These are phyloP conservation scores for Hydrophis major DNA, from an alignment of 2,797 vertebrate genomes.

Conservation along the genomic window DNA sequence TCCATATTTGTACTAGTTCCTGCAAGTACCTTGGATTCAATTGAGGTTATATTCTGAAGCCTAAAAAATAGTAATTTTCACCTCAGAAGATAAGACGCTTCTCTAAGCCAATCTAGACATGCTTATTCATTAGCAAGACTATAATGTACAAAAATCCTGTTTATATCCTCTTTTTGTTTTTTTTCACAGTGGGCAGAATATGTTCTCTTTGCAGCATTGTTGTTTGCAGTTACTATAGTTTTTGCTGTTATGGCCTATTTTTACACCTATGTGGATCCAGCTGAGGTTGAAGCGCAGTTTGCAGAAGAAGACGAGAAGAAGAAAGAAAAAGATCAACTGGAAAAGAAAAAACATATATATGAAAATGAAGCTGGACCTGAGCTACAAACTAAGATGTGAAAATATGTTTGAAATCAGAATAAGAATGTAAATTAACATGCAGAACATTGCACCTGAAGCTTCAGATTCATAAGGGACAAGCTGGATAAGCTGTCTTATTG, in stretches of 20 bases:
- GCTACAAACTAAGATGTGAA: constrained; percentile 42
- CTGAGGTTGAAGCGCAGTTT: constrained; percentile 83
- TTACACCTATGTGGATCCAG: constrained; percentile 89
- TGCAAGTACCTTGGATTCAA: not conserved
- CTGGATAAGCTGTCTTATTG: not conserved
- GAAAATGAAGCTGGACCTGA: not conserved
- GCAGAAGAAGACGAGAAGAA: constrained; percentile 57
- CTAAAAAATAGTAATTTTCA: not conserved
- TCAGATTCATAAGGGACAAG: constrained; percentile 8
- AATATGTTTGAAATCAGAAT: constrained; percentile 1
- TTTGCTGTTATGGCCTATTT: constrained; percentile 91
- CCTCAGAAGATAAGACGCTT: not conserved
- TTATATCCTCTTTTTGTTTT: not conserved
- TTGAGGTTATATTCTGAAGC: not conserved
- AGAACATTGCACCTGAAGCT: constrained; percentile 7
- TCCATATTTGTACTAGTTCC: not conserved
- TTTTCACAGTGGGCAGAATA: constrained; percentile 88
- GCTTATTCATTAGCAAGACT: not conserved
- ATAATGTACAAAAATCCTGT: not conserved
- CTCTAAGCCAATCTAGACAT: not conserved
- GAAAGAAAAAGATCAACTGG: constrained; percentile 43
- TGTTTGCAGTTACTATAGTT: constrained; percentile 83
- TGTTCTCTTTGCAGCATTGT: constrained; percentile 84
- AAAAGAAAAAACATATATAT: not conserved
- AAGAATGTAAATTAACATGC: constrained; percentile 35